Evolutionary conservation across 2,888 invertebrate species (phyloP).

Genomic region (Melanargia galathea): DNA sequence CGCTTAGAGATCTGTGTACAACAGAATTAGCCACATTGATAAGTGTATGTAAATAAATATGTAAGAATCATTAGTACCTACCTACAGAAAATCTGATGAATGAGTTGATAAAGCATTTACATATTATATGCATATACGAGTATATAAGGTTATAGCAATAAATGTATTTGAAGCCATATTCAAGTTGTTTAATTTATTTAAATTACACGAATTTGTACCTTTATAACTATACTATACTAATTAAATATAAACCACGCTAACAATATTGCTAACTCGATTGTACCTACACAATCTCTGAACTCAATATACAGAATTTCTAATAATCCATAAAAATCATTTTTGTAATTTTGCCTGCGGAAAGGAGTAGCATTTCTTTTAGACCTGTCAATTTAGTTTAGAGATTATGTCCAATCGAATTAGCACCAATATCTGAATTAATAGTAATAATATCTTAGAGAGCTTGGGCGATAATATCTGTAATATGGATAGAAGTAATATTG

Average conservation of each 20-base stretch:
- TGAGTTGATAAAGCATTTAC: conserved; percentile 55
- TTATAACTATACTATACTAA: conserved; percentile 1
- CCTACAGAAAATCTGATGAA: conserved; percentile 21
- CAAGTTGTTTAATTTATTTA: conserved; percentile 28
- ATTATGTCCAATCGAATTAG: too few species aligned
- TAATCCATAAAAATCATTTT: too few species aligned
- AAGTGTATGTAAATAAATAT: conserved; percentile 40
- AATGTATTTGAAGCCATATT: conserved; percentile 53
- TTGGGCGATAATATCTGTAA: conserved; percentile 61
- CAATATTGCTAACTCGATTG: too few species aligned
- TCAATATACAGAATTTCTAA: too few species aligned
- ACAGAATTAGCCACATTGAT: too few species aligned
- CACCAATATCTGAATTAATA: conserved; percentile 36
- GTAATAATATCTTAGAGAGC: conserved; percentile 70
- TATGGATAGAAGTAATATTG: conserved; percentile 58
- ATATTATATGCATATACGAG: conserved; percentile 47
- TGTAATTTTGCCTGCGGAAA: too few species aligned
- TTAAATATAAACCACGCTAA: conserved; percentile 18
- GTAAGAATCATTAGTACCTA: conserved; percentile 16
- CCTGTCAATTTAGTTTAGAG: too few species aligned
- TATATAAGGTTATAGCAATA: conserved; percentile 61
- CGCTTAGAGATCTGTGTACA: too few species aligned
- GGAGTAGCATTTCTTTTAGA: too few species aligned
- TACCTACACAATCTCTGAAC: too few species aligned
- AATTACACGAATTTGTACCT: conserved; percentile 19